These are phyloP conservation scores for Cephalopholis sonnerati DNA, from an alignment of 2,113 vertebrate species.

Conservation along the genomic window DNA sequence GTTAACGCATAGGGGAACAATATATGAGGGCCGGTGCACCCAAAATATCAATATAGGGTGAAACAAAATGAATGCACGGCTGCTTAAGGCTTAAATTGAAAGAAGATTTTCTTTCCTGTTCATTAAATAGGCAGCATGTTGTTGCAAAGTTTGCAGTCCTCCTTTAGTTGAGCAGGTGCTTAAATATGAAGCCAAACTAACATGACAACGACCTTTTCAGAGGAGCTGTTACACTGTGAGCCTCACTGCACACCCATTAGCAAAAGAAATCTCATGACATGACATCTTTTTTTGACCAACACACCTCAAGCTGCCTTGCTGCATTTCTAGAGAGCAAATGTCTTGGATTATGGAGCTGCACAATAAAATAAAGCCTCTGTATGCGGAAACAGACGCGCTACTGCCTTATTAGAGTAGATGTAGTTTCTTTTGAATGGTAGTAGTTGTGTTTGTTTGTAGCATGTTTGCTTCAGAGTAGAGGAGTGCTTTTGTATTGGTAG, in stretches of 20 bases:
- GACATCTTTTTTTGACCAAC: conserved; percentile 49
- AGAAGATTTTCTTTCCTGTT: background rate
- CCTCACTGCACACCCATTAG: conserved; percentile 40
- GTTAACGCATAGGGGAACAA: background rate
- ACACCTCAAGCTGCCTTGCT: conserved; percentile 69
- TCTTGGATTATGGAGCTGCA: conserved; percentile 50
- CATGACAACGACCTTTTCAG: conserved; percentile 45
- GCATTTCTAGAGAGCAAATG: conserved; percentile 53
- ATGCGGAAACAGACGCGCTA: conserved; percentile 19
- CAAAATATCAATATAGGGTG: background rate
- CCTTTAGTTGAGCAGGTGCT: conserved; percentile 8
- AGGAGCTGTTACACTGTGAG: conserved; percentile 39
- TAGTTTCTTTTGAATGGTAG: conserved; percentile 13
- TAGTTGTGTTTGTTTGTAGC: conserved; percentile 26
- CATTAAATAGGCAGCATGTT: conserved; percentile 8
- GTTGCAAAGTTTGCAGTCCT: background rate
- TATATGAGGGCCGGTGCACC: background rate
- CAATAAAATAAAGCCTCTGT: conserved; percentile 34
- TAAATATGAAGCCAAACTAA: conserved; percentile 47
- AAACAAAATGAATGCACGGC: background rate
- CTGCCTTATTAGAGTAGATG: conserved; percentile 68
- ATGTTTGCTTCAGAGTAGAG: conserved; percentile 33
- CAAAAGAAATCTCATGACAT: conserved; percentile 9
- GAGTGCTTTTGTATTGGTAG: conserved; percentile 20
- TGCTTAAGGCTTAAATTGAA: background rate